Conservation (phyloP, 2,888 invertebrate genomes). For the Tromatobia lineatoria region DNA sequence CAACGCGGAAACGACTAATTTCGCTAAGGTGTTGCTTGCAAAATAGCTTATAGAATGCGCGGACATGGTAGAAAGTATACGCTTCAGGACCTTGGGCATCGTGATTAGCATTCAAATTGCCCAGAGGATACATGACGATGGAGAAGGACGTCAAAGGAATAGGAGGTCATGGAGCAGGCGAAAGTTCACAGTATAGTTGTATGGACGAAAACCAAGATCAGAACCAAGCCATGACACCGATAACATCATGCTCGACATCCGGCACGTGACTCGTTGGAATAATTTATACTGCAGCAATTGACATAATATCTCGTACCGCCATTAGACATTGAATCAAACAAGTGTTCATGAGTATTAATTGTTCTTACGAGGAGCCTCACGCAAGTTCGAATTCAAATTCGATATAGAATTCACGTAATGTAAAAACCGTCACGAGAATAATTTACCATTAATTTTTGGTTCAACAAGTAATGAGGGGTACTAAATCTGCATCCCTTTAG, state of each 20-base stretch:
- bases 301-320: background rate
- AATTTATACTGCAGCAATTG: background rate
- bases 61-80: constrained; percentile 6
- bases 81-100: constrained; percentile 6
- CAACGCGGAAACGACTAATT: background rate
- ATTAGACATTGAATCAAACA: too few species aligned
- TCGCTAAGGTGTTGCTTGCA: background rate
- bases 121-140: background rate
- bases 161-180: background rate
- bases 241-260: background rate
- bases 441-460: too few species aligned
- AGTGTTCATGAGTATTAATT: too few species aligned
- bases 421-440: too few species aligned
- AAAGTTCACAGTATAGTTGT: constrained; percentile 5
- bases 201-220: constrained; percentile 5
- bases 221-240: constrained; percentile 25
- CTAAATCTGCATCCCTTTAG: too few species aligned
- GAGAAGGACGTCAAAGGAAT: background rate
- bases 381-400: too few species aligned
- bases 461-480: too few species aligned
- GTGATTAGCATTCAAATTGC: constrained; percentile 56
- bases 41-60: background rate
- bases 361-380: too few species aligned
- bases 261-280: background rate
- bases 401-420: too few species aligned